Evolutionary conservation across 2,797 vertebrate genomes (phyloP), one percentile per base, ranked within the genome.

Genomic region (Takifugu rubripes): DNA sequence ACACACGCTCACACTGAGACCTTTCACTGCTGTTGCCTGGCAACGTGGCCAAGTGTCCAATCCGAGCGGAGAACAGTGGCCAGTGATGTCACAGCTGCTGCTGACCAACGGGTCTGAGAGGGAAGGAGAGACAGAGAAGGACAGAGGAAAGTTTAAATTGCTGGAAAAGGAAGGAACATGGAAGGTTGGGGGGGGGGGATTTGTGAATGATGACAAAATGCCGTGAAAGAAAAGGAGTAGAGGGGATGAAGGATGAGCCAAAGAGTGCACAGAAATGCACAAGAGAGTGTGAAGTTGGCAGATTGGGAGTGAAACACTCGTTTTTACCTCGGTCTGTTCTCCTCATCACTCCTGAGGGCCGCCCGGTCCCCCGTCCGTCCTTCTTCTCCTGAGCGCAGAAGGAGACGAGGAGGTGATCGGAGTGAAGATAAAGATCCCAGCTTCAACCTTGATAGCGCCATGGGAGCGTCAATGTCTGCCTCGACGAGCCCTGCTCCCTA

Each of bases 21-120:
- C 90, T 93, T 91, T 91, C 78, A 75, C 87, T 91, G 85, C 87
- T 92, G 91, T 93, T 93, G 91, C 91, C 87, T 90, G 89, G 91
- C 91, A 93, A 92, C 91, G 79, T 85, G 84, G 82, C 85, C 88
- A 64, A 89, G 68, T 91, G 89, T 89, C 91, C 91, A 92, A 92
- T 92, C 87, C 82, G 65, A 81, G 87, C 36, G 49, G 82, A 87
- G 89, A 88, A 84, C 86, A 86, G 88, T 89, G 90, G 88, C 89
- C 90, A 69, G 90, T 93, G 91, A 92, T 91, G 90, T 92, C 90
- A 93, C 89, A 83, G 87, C 77, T 86, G 82, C 81, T 87, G 89
- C 91, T 92, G 91, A 91, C 88, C 90, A 90, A 85, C 85, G 81
- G 75, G 82, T 79, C 78, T 78, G 68, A 60, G 81, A 75, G 70